These are phyloP conservation scores for Zygothrica quintamaculata DNA, from an alignment of 2,888 invertebrate genomes.

Conservation along the genomic window DNA sequence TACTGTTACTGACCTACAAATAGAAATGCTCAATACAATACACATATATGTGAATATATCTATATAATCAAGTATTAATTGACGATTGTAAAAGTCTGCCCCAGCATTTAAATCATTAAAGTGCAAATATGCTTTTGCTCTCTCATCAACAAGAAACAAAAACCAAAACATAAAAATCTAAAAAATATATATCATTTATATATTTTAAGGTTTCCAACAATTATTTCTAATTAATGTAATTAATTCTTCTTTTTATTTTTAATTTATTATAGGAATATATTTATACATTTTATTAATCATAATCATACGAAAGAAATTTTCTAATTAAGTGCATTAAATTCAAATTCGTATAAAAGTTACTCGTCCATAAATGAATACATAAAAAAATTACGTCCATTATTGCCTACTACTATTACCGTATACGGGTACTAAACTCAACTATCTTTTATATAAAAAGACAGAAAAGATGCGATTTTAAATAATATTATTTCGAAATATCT, in stretches of 20 bases:
- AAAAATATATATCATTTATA: neutral
- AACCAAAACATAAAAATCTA: slow-evolving; percentile 10
- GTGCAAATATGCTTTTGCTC: slow-evolving; percentile 58
- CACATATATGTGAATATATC: slow-evolving; percentile 22
- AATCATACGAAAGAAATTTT: slow-evolving; percentile 44
- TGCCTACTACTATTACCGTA: slow-evolving; percentile 46
- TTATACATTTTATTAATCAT: slow-evolving; percentile 84
- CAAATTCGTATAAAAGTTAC: slow-evolving; percentile 48
- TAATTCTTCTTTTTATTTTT: slow-evolving; percentile 38
- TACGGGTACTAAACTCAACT: slow-evolving; percentile 22
- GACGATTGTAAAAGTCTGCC: slow-evolving; percentile 58
- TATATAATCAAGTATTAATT: slow-evolving; percentile 17
- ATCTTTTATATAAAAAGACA: slow-evolving; percentile 43
- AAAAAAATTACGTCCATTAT: slow-evolving; percentile 68
- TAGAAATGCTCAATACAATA: slow-evolving; percentile 52
- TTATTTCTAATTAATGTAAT: slow-evolving; percentile 39
- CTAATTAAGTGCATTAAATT: slow-evolving; percentile 71
- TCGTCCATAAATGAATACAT: slow-evolving; percentile 38
- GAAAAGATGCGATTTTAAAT: slow-evolving; percentile 59
- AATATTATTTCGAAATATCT: slow-evolving; percentile 47
- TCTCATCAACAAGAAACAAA: slow-evolving; percentile 21
- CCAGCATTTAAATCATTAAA: slow-evolving; percentile 62
- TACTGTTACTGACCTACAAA: slow-evolving; percentile 45
- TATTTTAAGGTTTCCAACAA: slow-evolving; percentile 2
- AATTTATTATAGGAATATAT: slow-evolving; percentile 84